Conservation (phyloP, 2,113 vertebrate genomes). For the Limnothrissa miodon region DNA sequence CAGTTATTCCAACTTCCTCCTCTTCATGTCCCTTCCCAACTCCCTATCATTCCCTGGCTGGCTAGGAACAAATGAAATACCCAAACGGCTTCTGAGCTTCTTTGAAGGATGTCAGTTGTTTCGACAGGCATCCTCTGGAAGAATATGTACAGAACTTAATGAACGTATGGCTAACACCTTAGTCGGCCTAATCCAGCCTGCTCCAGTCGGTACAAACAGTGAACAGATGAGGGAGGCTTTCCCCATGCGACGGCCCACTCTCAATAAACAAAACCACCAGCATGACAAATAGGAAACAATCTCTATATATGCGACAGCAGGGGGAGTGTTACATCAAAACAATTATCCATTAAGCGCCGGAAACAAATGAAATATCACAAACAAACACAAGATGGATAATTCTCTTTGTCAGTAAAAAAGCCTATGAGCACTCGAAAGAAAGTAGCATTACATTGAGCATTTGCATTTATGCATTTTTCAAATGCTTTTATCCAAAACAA, state of each 20-base stretch:
- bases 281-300: neutral
- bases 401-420: neutral
- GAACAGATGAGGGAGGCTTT: neutral
- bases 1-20: neutral
- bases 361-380: neutral
- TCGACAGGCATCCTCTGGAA: neutral
- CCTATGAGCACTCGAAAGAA: neutral
- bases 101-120: neutral
- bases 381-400: neutral
- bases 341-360: neutral
- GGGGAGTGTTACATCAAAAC: neutral
- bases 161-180: neutral
- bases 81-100: neutral
- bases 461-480: no score
- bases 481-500: no score
- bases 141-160: neutral
- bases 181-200: neutral
- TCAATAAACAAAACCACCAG: neutral
- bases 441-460: neutral
- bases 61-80: neutral
- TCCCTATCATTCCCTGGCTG: neutral
- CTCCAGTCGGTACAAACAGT: neutral
- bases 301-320: neutral
- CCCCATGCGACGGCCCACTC: neutral
- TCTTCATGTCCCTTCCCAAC: neutral